Evolutionary conservation across 1,140 invertebrate species (phyloP).

Genomic region (Monomorium pharaonis): DNA sequence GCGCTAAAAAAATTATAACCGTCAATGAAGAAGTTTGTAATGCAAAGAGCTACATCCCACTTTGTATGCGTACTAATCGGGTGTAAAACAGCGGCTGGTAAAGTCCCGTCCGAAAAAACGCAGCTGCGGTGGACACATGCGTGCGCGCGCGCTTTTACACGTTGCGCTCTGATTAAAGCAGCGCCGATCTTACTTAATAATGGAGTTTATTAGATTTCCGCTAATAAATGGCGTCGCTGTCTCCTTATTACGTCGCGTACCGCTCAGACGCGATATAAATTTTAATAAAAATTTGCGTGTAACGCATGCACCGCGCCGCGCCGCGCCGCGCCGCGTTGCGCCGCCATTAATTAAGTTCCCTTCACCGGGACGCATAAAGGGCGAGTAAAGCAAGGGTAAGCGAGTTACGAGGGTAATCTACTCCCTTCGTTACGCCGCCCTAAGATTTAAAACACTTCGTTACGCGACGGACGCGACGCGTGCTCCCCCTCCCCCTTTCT

Average conservation of each 20-base stretch:
- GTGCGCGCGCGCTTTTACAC: not conserved
- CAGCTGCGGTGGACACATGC: not conserved
- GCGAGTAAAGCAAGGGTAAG: not conserved
- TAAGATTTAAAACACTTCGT: constrained; percentile 53
- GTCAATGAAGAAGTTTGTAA: not conserved
- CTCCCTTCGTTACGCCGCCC: constrained; percentile 42
- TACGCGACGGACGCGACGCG: constrained; percentile 8
- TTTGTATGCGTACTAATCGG: not conserved
- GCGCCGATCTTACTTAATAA: constrained; percentile 70
- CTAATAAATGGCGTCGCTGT: constrained; percentile 61
- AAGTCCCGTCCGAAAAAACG: not conserved
- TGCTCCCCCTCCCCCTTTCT: not conserved
- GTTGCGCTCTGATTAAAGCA: constrained; percentile 58
- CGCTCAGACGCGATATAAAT: constrained; percentile 54
- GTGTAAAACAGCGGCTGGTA: not conserved
- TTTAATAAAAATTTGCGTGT: constrained; percentile 67
- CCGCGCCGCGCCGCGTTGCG: not conserved
- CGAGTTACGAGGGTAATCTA: constrained; percentile 53
- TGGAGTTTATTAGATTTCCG: constrained; percentile 58
- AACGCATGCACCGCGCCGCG: not conserved
- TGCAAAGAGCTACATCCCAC: not conserved
- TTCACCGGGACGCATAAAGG: constrained; percentile 46
- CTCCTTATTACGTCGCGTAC: constrained; percentile 57
- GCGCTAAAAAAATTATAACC: not conserved
- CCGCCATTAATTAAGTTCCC: constrained; percentile 53